Evolutionary conservation across 2,888 invertebrate genomes (phyloP), one percentile per base, ranked within the genome.

Genomic region (Plebejus argus): DNA sequence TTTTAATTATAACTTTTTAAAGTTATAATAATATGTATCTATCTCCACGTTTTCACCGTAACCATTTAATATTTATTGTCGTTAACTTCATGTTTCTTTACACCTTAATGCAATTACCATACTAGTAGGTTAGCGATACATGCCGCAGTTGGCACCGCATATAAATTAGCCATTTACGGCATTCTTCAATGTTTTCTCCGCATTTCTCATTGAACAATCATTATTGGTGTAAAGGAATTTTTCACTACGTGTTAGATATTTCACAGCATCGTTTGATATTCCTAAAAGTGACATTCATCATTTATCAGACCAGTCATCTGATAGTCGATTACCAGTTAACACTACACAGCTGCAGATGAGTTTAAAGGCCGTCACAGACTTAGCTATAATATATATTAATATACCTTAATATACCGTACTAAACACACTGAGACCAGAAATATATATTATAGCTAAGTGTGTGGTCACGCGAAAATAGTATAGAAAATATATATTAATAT

Each of bases 191-290:
- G 80, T 81, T 83, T 84, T 80, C 82, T 74, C 87, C 84, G 82
- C 86, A 84, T 70, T 79, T 85, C 23, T 82, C 79, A 58, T 90
- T 89, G 20, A 88, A 82, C 45, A 81, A 78, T 83, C 88, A 89
- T 88, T 10, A 18, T 80, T 84, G 78, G 90, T 89, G 0, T 90
- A 89, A 0, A 85, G 77, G 79, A 75, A 53, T 53, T 18, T 53
- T 53, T 53, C 18, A 15, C 53, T 53, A 58, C 58, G 20, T 20
- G 58, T 58, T 8, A n/a, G 12, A 10, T 45, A 49, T 53, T 53
- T 53, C 5, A 53, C 15, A 53, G 5, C 49, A 28, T 28, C 28
- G 28, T 28, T 28, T 28, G 28, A 28, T 28, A 0, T 28, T 28
- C 28, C 28, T 28, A 28, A 28, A 28, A 28, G 28, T 28, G 28